Base-by-base conservation (phyloP, 1,140 invertebrate genomes). In the Drosophila micromelanica region DNA sequence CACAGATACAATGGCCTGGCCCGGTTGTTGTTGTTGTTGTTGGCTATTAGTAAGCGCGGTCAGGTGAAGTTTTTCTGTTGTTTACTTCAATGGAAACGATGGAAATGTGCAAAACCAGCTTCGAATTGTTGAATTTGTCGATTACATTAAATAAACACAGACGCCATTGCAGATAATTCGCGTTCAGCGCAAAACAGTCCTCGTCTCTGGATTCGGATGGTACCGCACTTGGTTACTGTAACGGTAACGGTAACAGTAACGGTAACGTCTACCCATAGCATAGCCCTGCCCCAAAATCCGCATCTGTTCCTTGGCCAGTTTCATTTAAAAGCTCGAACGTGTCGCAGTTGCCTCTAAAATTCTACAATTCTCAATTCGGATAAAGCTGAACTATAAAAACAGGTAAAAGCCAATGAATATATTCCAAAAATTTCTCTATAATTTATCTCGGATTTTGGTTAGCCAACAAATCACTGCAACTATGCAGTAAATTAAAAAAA, bases 61-160 rank as follows among this genome's bases (percentile, higher is more conserved):
- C 27, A 12, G 51, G 46, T 62, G 42, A 37, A 46, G 48, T 67
- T 65, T 32, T 12, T 46, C 35, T 32, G 40, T 55, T 76, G 62
- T 72, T 73, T 59, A 75, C 54, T 78, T 86, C 76, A 38, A 13
- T 23, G 55, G 74, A 87, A 87, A 60, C 35, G 67, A 32, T 49
- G 17, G 35, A 68, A 70, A 76, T 78, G 67, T 70, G 78, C 75
- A 56, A 63, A 52, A 82, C 82, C 82, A 86, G 81, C 75, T 82
- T 73, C 51, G 35, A 43, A 61, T 64, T 73, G 62, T 87, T 65
- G 60, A 62, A 65, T 80, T 76, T 70, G 73, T 73, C 51, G 82
- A 85, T 87, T 86, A 86, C 74, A 87, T 87, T 82, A 23, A 30
- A 63, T 82, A 89, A 86, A 86, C 82, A 86, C 82, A 86, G 81